Conservation (phyloP, 2,113 vertebrate species). For the Sinocyclocheilus rhinocerous region DNA sequence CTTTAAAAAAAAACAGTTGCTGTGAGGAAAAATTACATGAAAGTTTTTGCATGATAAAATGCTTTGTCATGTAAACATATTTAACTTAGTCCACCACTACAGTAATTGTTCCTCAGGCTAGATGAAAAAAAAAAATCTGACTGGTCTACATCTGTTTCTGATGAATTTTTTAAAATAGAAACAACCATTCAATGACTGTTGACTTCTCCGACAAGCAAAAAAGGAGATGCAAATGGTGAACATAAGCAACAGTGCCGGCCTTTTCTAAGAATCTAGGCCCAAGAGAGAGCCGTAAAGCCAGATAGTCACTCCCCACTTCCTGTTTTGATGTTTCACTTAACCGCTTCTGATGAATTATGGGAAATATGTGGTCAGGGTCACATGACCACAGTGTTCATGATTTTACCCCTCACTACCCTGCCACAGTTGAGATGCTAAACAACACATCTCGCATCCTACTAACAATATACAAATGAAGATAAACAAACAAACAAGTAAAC, state of each 20-base stretch:
- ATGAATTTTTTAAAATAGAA: conserved; percentile 11
- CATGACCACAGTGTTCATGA: conserved; percentile 69
- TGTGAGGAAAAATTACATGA: neutral
- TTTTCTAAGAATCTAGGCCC: conserved; percentile 80
- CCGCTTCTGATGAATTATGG: conserved; percentile 79
- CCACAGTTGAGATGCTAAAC: conserved; percentile 73
- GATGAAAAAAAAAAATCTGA: neutral
- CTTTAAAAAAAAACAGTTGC: neutral
- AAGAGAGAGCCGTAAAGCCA: conserved; percentile 68
- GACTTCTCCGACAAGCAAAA: conserved; percentile 29
- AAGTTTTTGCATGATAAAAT: neutral
- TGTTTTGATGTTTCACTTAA: conserved; percentile 79
- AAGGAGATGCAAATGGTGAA: conserved; percentile 57
- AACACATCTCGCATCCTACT: conserved; percentile 54
- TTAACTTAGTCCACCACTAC: neutral
- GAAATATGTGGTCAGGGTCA: conserved; percentile 76
- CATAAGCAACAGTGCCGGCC: conserved; percentile 58
- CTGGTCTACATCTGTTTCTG: neutral
- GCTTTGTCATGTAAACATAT: neutral
- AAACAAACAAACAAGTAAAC: conserved; percentile 42
- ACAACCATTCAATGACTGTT: conserved; percentile 36
- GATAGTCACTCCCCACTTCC: conserved; percentile 80
- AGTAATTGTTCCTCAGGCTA: neutral
- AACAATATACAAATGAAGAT: conserved; percentile 55
- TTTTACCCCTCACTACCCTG: conserved; percentile 64